A percentile compares a stretch with the other conserved stretches of the same genome.
These are phyloP conservation scores for Hozukius guyotensis DNA, from an alignment of 2,797 vertebrate species.

Conservation along the genomic window DNA sequence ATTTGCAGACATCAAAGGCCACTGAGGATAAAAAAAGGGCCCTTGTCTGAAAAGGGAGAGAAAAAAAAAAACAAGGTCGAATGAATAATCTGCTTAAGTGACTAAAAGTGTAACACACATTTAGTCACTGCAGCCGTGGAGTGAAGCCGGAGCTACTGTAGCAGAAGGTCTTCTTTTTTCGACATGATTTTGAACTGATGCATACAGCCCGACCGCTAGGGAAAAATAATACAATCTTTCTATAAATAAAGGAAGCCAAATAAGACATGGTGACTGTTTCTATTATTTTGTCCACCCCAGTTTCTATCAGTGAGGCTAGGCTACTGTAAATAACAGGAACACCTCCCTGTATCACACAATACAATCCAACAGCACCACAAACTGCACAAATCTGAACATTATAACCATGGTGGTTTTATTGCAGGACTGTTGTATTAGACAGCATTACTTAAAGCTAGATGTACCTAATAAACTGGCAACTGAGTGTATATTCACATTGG, in stretches of 20 bases:
- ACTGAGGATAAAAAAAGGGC: conserved; percentile 59
- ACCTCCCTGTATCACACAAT: not conserved
- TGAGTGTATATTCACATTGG: not conserved
- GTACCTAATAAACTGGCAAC: not conserved
- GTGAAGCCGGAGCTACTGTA: conserved; percentile 17
- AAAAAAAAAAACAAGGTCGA: conserved; percentile 71
- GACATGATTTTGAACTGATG: conserved; percentile 11
- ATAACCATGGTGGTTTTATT: not conserved
- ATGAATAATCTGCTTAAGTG: conserved; percentile 81
- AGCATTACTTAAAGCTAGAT: not conserved
- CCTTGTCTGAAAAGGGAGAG: conserved; percentile 56
- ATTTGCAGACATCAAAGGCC: conserved; percentile 79
- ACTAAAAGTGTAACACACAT: conserved; percentile 69
- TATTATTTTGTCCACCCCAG: not conserved
- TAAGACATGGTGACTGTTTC: not conserved
- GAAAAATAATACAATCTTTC: not conserved
- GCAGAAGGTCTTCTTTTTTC: conserved; percentile 38
- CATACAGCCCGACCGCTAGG: not conserved
- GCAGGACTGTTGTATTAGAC: not conserved
- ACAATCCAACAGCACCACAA: not conserved
- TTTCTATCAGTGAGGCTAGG: not conserved
- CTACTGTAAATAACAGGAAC: not conserved
- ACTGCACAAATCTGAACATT: not conserved
- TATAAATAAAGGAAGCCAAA: not conserved
- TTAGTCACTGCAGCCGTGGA: conserved; percentile 48